Base-by-base conservation (phyloP, 2,113 vertebrate species). In the Brachionichthys hirsutus region DNA sequence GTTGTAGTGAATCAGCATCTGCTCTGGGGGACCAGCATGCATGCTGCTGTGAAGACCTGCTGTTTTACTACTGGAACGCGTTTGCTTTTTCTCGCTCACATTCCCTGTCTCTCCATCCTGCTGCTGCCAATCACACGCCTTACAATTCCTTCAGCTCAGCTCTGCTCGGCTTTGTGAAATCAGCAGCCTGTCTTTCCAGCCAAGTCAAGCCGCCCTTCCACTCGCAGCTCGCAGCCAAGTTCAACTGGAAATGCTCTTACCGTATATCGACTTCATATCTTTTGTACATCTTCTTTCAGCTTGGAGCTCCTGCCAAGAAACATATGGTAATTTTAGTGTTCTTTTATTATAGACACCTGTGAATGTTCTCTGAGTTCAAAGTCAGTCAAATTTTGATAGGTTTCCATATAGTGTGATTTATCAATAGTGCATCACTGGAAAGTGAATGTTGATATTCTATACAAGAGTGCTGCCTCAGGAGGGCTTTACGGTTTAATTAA, bases 11-110 rank as follows among this genome's bases (percentile, higher is more conserved):
- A 48, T 43, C 36, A 58, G 75, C 74, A 82, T 78, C 65, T 76
- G 75, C 77, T 81, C 56, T 34, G 20, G 43, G 24, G 69, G 53
- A 65, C 51, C 45, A n/a, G 59, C 41, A 15, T 59, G 30, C 45
- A 12, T 57, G 14, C 54, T 9, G 34, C 72, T 73, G 36, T 51
- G 49, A 64, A 17, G 52, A 34, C 64, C 52, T 51, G 73, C 70
- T 75, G 77, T 60, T 80, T 66, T 71, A 76, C 49, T 60, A 68
- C 62, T 44, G 36, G 52, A 81, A 74, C 49, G 15, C 72, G n/a
- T 77, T 68, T 30, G 11, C 18, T 52, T 58, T 63, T 61, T 60
- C 30, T 22, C 54, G 14, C 36, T 62, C 48, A 42, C 15, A 35
- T 48, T 52, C 46, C 10, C 46, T 12, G 10, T 24, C 44, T 46